Evolutionary conservation across 2,797 vertebrate species (phyloP), one percentile per base, ranked within the genome.

Genomic region (Xenops minutus): DNA sequence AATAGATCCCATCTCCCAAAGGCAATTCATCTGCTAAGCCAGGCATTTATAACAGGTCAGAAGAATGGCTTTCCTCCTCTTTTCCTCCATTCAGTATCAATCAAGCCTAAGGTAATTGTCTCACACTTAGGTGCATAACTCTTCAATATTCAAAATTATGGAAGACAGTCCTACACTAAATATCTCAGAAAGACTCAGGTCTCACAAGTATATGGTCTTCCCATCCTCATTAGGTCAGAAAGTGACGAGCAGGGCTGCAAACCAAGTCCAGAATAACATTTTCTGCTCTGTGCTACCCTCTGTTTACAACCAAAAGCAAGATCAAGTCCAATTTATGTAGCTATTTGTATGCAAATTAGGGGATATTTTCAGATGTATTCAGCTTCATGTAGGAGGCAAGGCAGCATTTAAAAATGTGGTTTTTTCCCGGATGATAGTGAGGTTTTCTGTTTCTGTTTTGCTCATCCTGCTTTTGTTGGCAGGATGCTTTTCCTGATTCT

Each of bases 261-360:
- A 82, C 21, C 0, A 0, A 88, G 36, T 12, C 54, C 84, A 86
- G 51, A 23, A 30, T 26, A 76, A 48, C 10, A 21, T 80, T 72
- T 72, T 62, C 34, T 56, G 59, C 22, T 44, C 16, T 37, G 36
- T 41, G 52, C 69, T 85, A 44, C 90, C 83, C 79, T 93, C 84
- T 96, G 83, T 97, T 97, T 96, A 96, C 77, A 96, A 95, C 69
- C 82, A 88, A 77, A 95, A 95, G 81, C 95, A 95, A 97, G 86
- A 93, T 95, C 64, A 93, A 95, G 89, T 46, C 91, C 85, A 97
- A 97, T 97, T 96, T 96, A 95, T 92, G 89, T 79, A 89, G 92
- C 90, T 97, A 93, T 97, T 97, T 97, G 95, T 95, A 97, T 97
- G 97, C 76, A 97, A 97, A 98, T 96, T 93, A 77, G 69, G 73